These are phyloP conservation scores for Glomeris marginata DNA, from an alignment of 2,888 invertebrate genomes.

Conservation along the genomic window DNA sequence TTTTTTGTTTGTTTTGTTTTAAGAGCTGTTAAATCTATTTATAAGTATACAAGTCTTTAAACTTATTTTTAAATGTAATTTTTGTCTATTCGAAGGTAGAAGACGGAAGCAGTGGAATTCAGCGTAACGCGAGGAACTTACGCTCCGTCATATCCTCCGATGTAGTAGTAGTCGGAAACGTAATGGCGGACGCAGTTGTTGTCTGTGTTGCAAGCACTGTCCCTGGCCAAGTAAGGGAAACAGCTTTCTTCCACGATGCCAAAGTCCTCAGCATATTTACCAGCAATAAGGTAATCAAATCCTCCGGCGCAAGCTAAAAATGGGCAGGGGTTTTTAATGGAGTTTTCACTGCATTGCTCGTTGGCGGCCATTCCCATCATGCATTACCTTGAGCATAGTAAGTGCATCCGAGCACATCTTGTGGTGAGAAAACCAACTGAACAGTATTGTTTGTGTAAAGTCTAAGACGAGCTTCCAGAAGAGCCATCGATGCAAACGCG, in stretches of 20 bases:
- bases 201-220: slow-evolving; percentile 26
- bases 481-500: slow-evolving; percentile 35
- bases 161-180: slow-evolving; percentile 33
- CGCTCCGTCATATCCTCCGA: slow-evolving; percentile 37
- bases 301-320: slow-evolving; percentile 28
- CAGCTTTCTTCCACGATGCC: slow-evolving; percentile 35
- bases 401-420: slow-evolving; percentile 36
- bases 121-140: slow-evolving; percentile 18
- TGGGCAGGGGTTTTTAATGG: too few relatives aligned
- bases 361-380: not conserved
- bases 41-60: too few relatives aligned
- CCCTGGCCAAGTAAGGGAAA: slow-evolving; percentile 32
- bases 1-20: too few relatives aligned
- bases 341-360: too few relatives aligned
- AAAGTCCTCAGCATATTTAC: slow-evolving; percentile 28
- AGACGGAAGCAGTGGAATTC: too few relatives aligned
- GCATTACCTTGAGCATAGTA: slow-evolving; percentile 33
- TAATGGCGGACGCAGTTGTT: slow-evolving; percentile 30
- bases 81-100: too few relatives aligned
- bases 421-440: slow-evolving; percentile 30
- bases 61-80: too few relatives aligned
- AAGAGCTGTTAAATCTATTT: too few relatives aligned
- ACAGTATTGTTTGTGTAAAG: slow-evolving; percentile 32
- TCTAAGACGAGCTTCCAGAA: slow-evolving; percentile 33
- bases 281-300: slow-evolving; percentile 29